A percentile compares a stretch with the other conserved stretches of the same genome.
phyloP scores from a whole-genome alignment of 1,140 invertebrate genomes.

The Drosophila tristis region DNA sequence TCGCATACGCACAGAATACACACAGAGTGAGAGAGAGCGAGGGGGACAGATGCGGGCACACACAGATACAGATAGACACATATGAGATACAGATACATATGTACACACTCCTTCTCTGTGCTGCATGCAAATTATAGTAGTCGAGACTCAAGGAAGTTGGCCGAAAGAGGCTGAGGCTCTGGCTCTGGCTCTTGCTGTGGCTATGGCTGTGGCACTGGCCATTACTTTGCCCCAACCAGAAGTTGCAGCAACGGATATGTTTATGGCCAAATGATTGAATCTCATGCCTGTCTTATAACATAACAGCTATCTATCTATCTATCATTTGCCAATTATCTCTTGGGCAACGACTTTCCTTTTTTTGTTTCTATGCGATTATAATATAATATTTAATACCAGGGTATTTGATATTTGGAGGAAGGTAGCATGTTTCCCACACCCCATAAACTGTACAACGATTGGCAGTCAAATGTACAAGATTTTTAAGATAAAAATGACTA shows the following conservation, averaged over 20 bases:
- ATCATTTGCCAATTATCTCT: slow-evolving; percentile 31
- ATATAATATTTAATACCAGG: too few species aligned
- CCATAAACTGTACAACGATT: too few species aligned
- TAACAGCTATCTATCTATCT: slow-evolving; percentile 36
- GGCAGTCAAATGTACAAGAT: too few species aligned
- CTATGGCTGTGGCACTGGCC: slow-evolving; percentile 36
- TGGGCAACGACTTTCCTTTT: slow-evolving; percentile 48
- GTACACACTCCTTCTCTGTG: slow-evolving; percentile 63
- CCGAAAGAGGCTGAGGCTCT: slow-evolving; percentile 55
- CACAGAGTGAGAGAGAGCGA: slow-evolving; percentile 1
- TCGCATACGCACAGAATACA: slow-evolving; percentile 23
- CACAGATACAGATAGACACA: slow-evolving; percentile 47
- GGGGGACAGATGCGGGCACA: slow-evolving; percentile 1
- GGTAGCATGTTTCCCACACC: too few species aligned
- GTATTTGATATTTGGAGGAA: too few species aligned
- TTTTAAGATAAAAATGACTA: too few species aligned
- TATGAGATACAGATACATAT: slow-evolving; percentile 1
- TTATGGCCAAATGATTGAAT: slow-evolving; percentile 66
- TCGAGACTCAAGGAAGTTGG: slow-evolving; percentile 39
- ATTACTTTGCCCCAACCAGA: slow-evolving; percentile 55
- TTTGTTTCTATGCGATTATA: background rate
- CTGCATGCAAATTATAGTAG: slow-evolving; percentile 76
- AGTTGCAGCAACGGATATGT: slow-evolving; percentile 63
- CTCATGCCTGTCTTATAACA: slow-evolving; percentile 35
- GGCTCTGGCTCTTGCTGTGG: slow-evolving; percentile 48